Base-by-base conservation (phyloP, 2,113 vertebrate species). In the Chaenogobius annularis region DNA sequence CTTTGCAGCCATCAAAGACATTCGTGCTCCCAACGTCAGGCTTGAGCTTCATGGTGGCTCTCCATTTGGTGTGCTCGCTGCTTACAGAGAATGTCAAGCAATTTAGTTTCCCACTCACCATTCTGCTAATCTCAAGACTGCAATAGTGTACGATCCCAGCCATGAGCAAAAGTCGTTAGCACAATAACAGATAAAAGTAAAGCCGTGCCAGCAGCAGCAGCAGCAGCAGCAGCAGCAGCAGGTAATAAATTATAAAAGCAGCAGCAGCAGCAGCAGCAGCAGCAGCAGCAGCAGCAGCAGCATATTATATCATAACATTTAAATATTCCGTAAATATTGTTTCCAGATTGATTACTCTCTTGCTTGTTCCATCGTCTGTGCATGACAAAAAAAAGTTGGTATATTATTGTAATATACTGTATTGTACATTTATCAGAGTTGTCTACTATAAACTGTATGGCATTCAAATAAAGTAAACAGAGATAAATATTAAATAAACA, bases 1-100 rank as follows among this genome's bases (percentile, higher is more conserved):
- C 87, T 88, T 83, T 80, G 61, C 74, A 83, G 72, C 86, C 87
- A 90, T 92, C 88, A 92, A 91, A 92, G 89, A 74, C 69, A 84
- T 79, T 79, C 48, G 35, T 78, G 73, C 83, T 86, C 78, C 78
- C 64, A 70, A 82, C 91, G 78, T 75, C 81, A 85, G 80, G 84
- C 74, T 81, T 69, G 61, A 79, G 72, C 83, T 72, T 68, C 80
- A 78, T 66, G 44, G 78, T 52, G 14, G 65, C 50, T 78, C 75
- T 79, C 77, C 74, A 58, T 79, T 87, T 90, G 71, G 77, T 84
- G 81, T 76, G 77, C 85, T 80, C 82, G 73, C 69, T 77, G 75
- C 85, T 80, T 83, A 75, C 70, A 84, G 77, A 88, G 82, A 84
- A 79, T 55, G 68, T 85, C 82, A 72, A 85, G 82, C 85, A 81